These are phyloP conservation scores for Watsonalla cultraria DNA, from an alignment of 2,888 invertebrate species.

Conservation along the genomic window DNA sequence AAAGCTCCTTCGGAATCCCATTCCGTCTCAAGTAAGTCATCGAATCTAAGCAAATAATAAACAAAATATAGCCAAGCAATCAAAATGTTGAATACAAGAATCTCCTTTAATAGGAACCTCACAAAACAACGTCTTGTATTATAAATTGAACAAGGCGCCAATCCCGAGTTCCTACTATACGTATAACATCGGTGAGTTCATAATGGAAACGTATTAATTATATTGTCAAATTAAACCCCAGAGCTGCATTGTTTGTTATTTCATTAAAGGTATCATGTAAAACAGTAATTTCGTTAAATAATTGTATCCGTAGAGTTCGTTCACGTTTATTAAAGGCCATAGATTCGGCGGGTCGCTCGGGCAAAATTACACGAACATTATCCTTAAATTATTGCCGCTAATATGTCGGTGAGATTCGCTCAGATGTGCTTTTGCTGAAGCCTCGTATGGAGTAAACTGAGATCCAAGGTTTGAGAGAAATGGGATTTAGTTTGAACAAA, in stretches of 20 bases:
- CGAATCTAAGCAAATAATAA: no score
- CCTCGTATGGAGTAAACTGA: conserved; percentile 12
- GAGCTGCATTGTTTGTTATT: conserved; percentile 53
- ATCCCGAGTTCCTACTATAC: background rate
- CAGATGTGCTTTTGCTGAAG: conserved; percentile 40
- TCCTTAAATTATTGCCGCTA: conserved; percentile 72
- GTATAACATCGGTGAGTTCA: background rate
- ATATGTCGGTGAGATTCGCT: conserved; percentile 61
- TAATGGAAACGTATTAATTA: conserved; percentile 39
- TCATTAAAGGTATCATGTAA: conserved; percentile 63
- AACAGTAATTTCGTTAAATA: conserved; percentile 70
- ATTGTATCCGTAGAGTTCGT: conserved; percentile 65
- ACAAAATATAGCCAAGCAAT: no score
- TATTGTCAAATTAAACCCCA: conserved; percentile 43
- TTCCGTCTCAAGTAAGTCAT: no score
- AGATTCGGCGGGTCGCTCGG: conserved; percentile 64
- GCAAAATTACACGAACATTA: conserved; percentile 69
- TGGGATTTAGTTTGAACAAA: conserved; percentile 16
- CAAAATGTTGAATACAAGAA: no score
- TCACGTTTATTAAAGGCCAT: conserved; percentile 74
- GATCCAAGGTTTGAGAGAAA: conserved; percentile 9
- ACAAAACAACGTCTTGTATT: background rate
- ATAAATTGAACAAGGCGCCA: background rate
- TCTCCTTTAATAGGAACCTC: background rate
- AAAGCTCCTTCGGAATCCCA: no score